phyloP scores from a whole-genome alignment of 2,797 vertebrate species.

The Chelon auratus region DNA sequence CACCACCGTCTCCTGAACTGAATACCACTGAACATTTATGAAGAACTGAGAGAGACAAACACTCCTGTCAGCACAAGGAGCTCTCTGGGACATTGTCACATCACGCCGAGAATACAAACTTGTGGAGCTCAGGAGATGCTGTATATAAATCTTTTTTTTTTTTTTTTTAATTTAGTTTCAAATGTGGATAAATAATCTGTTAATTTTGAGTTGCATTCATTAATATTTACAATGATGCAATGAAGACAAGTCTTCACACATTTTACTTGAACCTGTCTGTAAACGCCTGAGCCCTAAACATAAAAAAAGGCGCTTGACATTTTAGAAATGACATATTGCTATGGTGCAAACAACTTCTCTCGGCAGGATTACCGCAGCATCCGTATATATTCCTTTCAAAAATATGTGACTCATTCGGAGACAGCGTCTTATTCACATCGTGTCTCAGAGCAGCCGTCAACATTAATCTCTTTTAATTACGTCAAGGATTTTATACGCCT shows the following conservation, averaged over 20 bases:
- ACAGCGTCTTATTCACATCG: not conserved
- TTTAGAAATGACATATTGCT: not conserved
- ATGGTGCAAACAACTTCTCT: not conserved
- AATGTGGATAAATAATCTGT: too few species aligned
- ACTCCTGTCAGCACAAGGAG: not conserved
- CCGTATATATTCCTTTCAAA: not conserved
- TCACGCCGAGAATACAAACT: not conserved
- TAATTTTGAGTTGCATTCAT: too few species aligned
- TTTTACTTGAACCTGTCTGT: not conserved
- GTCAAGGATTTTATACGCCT: not conserved
- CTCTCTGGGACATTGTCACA: not conserved
- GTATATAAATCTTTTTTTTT: too few species aligned
- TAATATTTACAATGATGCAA: too few species aligned
- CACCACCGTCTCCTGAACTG: not conserved
- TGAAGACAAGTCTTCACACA: not conserved
- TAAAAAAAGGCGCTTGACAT: too few species aligned
- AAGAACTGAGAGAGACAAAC: not conserved
- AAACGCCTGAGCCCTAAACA: not conserved
- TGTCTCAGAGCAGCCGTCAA: not conserved
- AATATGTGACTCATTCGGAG: not conserved
- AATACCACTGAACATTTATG: not conserved
- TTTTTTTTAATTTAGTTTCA: too few species aligned
- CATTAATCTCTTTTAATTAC: not conserved
- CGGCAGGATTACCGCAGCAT: not conserved
- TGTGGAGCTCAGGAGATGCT: too few species aligned